A percentile compares a stretch with the other conserved stretches of the same genome.
These are phyloP conservation scores for Shinisaurus crocodilurus DNA, from an alignment of 2,113 vertebrate genomes.

Conservation along the genomic window DNA sequence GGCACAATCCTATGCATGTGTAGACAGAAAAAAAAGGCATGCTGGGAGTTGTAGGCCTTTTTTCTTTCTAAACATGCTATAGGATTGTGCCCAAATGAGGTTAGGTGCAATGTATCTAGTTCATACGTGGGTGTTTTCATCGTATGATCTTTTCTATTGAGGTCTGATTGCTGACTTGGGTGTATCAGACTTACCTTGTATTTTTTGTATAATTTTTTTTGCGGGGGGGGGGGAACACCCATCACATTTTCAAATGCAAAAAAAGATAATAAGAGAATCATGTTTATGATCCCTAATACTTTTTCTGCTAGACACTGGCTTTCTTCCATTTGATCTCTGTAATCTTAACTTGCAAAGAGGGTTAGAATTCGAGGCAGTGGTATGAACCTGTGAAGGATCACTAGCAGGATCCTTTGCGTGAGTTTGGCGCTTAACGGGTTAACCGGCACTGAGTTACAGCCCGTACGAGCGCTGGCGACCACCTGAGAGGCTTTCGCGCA, in stretches of 20 bases:
- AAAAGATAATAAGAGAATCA: neutral
- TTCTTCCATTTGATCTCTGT: neutral
- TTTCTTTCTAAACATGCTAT: too few relatives aligned
- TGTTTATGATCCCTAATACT: neutral
- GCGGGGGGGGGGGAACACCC: too few relatives aligned
- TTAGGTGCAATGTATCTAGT: fast-evolving
- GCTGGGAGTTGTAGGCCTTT: too few relatives aligned
- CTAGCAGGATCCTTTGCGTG: too few relatives aligned
- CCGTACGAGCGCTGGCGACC: too few relatives aligned
- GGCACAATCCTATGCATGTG: too few relatives aligned
- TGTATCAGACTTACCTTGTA: neutral
- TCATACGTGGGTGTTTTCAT: neutral
- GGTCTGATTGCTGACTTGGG: neutral
- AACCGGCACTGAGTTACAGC: too few relatives aligned
- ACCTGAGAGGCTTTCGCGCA: too few relatives aligned
- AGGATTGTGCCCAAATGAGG: neutral
- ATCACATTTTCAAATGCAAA: neutral
- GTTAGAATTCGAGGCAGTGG: neutral
- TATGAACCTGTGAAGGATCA: too few relatives aligned
- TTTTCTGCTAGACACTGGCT: neutral
- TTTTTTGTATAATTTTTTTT: too few relatives aligned
- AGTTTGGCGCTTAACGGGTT: too few relatives aligned
- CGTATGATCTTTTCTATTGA: neutral
- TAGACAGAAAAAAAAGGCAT: too few relatives aligned
- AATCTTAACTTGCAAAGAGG: neutral